Base-by-base conservation (phyloP, 2,113 vertebrate species). In the Triplophysa tibetana region DNA sequence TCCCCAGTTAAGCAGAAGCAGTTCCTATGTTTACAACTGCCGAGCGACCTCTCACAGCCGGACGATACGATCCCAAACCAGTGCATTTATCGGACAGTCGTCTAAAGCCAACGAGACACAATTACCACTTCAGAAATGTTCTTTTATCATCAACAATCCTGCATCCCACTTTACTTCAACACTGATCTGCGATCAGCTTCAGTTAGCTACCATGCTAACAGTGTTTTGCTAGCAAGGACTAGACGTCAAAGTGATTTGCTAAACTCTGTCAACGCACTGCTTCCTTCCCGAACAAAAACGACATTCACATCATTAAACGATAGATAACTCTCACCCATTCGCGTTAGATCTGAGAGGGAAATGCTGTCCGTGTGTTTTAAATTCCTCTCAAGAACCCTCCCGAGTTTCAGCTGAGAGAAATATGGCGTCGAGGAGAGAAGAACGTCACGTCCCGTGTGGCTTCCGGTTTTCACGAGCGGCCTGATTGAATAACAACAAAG, bases 391-490 rank as follows among this genome's bases (percentile, higher is more conserved):
- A 79, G 54, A 58, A 61, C 43, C 73, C 64, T 72, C 67, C 73
- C 62, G 45, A 61, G 45, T 72, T 68, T 67, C 87, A 83, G 80
- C 70, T 77, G 54, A 82, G 74, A 81, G 83, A 86, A 92, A 93
- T 91, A 93, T 93, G 92, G 92, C 92, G 91, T 77, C 64, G 66
- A 84, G 87, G 84, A 88, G 79, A 16, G 80, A 43, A 43, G 19
- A 29, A 64, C 84, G 24, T 82, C 81, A 85, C 50, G 17, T 85
- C 81, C 84, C 2, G 33, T 41, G 4, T n/a, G 11, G 58, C 24
- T 78, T 78, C 68, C 54, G 5, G 33, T 65, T n/a, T 54, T 66
- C 29, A 14, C 1, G 13, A 58, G 72, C 63, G 61, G 70, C 50
- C 41, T n/a, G 8, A 13, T 73, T 67, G 33, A 75, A 66, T 56